These are phyloP conservation scores for Thermophis baileyi DNA, from an alignment of 2,113 vertebrate species.

Conservation along the genomic window DNA sequence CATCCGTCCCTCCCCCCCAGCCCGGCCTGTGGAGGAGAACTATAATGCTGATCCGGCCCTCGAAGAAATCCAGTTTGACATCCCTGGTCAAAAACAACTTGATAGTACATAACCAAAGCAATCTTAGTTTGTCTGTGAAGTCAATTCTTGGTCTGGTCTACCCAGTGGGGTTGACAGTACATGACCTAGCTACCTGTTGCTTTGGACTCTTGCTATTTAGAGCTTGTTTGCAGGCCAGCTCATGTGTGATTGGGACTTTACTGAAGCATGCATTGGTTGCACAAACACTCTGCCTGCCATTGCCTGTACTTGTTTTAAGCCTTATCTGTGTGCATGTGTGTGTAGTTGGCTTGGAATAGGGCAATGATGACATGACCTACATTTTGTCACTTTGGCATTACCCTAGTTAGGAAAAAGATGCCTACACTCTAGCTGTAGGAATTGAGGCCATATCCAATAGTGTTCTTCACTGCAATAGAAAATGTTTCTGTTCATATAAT, in stretches of 20 bases:
- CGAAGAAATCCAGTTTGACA: no score
- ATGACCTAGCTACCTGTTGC: background rate
- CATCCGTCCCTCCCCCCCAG: no score
- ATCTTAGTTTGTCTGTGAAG: background rate
- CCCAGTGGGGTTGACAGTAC: background rate
- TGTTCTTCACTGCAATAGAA: background rate
- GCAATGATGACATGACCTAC: background rate
- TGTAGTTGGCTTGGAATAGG: background rate
- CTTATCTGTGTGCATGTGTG: background rate
- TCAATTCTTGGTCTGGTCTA: background rate
- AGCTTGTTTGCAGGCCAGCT: background rate
- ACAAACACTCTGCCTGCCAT: background rate
- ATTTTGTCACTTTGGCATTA: background rate
- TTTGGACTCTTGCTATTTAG: background rate
- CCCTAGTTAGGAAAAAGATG: background rate
- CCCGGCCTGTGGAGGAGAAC: no score
- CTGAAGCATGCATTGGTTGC: background rate
- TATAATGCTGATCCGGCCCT: no score
- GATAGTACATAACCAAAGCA: background rate
- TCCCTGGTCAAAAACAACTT: background rate
- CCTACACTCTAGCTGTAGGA: background rate
- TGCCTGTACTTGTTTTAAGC: background rate
- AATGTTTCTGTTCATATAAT: background rate
- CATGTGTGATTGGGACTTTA: background rate
- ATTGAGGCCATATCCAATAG: background rate